A percentile compares a stretch with the other conserved stretches of the same genome.
phyloP scores from a whole-genome alignment of 53 echinoderm and acorn worm genomes.

The Astropecten irregularis region DNA sequence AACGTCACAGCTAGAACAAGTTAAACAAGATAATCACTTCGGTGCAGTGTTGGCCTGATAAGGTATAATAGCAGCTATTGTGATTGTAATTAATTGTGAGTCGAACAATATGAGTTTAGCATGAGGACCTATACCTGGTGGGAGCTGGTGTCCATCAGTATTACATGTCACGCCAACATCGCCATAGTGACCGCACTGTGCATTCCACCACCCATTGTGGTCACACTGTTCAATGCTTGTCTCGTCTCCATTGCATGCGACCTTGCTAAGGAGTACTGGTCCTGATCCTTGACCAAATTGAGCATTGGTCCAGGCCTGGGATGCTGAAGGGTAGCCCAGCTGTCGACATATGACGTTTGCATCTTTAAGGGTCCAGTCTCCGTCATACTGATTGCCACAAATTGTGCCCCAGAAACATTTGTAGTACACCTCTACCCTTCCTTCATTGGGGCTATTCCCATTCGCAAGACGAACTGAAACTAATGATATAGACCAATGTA shows the following conservation, averaged over 20 bases:
- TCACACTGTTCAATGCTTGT: neutral
- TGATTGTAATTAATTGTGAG: too few species aligned
- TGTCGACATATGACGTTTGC: conserved; percentile 16
- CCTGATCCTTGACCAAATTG: neutral
- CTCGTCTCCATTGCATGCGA: neutral
- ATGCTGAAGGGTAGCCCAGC: conserved; percentile 13
- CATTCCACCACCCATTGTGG: conserved; percentile 14
- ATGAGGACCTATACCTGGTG: conserved; percentile 10
- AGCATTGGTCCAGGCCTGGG: neutral
- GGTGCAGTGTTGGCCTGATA: too few species aligned
- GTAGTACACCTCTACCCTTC: conserved; percentile 50
- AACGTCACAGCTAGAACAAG: too few species aligned
- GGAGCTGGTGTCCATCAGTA: neutral
- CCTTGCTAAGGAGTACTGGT: neutral
- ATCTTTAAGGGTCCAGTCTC: neutral
- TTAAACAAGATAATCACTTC: too few species aligned
- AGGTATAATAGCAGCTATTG: too few species aligned
- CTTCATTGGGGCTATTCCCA: conserved; percentile 29
- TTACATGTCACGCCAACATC: conserved; percentile 47
- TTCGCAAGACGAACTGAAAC: conserved; percentile 43
- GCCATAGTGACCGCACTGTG: conserved; percentile 29
- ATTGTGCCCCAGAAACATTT: conserved; percentile 63
- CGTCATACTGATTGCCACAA: neutral
- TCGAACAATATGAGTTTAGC: too few species aligned
- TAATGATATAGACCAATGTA: too few species aligned